Conservation (phyloP, 2,888 invertebrate species). For the Tipula lateralis region DNA sequence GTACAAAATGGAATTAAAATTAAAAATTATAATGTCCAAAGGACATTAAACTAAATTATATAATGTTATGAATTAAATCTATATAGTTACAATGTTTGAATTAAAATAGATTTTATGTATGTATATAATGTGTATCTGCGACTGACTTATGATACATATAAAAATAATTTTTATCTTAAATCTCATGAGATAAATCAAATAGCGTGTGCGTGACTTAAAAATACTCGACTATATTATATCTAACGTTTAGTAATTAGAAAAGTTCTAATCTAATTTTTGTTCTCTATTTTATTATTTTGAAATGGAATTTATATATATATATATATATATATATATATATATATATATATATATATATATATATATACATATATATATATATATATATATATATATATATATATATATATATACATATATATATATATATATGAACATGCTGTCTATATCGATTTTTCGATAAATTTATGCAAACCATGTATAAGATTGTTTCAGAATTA, state of each 20-base stretch:
- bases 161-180: background rate
- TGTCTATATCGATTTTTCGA: background rate
- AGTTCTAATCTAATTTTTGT: background rate
- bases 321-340: background rate
- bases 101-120: background rate
- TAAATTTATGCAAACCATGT: background rate
- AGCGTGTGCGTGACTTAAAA: background rate
- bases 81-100: background rate
- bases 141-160: background rate
- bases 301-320: background rate
- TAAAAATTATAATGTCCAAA: conserved; percentile 12
- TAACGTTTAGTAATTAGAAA: background rate
- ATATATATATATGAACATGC: background rate
- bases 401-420: background rate
- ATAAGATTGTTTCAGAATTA: background rate
- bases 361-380: background rate
- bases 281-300: background rate
- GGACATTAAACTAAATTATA: background rate
- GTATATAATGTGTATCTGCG: background rate
- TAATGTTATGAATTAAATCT: background rate
- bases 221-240: background rate
- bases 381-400: background rate
- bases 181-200: conserved; percentile 19
- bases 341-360: background rate
- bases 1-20: background rate